Conservation (phyloP, 2,113 vertebrate species). For the Pteropus alecto region DNA sequence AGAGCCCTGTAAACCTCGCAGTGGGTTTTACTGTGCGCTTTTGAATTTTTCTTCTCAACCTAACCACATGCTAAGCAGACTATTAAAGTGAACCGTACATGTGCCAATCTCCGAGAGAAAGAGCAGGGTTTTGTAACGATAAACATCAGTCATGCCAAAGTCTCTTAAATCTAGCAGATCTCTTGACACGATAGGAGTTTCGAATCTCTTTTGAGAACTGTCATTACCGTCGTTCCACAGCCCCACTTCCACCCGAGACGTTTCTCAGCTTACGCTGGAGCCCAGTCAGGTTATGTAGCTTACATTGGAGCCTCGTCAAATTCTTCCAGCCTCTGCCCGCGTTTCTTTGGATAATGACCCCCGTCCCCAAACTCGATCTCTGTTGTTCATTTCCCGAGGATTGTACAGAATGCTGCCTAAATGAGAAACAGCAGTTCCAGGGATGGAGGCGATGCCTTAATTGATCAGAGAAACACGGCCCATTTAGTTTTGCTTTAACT, state of each 20-base stretch:
- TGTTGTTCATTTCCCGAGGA: conserved; percentile 73
- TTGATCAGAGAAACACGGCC: conserved; percentile 76
- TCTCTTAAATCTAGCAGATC: neutral
- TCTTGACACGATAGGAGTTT: conserved; percentile 13
- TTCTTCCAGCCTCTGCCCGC: neutral
- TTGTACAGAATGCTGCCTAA: conserved; percentile 58
- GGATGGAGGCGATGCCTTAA: conserved; percentile 62
- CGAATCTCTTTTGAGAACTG: conserved; percentile 17
- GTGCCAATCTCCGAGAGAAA: neutral
- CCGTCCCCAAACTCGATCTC: conserved; percentile 36
- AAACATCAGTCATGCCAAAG: neutral
- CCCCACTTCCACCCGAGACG: neutral
- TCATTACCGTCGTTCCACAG: neutral
- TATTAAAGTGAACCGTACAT: neutral
- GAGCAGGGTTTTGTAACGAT: neutral
- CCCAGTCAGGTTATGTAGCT: neutral
- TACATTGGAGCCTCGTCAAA: conserved; percentile 21
- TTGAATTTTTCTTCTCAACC: too few species aligned
- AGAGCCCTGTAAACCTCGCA: too few species aligned
- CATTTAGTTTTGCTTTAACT: conserved; percentile 73
- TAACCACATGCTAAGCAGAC: too few species aligned
- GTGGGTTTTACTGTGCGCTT: too few species aligned
- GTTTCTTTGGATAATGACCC: conserved; percentile 25
- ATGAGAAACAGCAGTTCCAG: conserved; percentile 69
- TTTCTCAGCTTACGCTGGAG: neutral